Base-by-base conservation (phyloP, 2,888 invertebrate species). In the Scaptomyza tumidula region DNA sequence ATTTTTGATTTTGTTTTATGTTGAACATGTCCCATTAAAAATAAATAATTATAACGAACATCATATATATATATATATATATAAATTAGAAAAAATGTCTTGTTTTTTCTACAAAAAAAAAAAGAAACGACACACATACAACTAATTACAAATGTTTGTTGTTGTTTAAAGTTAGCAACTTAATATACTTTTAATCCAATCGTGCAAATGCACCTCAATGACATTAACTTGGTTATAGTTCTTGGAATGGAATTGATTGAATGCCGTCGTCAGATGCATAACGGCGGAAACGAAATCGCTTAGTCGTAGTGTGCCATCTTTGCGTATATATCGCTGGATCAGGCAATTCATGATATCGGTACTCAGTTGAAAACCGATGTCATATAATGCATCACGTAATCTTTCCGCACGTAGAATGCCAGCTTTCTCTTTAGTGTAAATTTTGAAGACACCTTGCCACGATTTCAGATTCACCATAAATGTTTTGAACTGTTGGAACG, bases 211-310 rank as follows among this genome's bases (percentile, higher is more conserved):
- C 80, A 97, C 93, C 93, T 97, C 97, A 70, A 97, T 94, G 74
- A 94, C 95, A 84, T 97, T 97, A 90, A 96, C 96, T 91, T 96
- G 95, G 61, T 96, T 93, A 35, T 96, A 95, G 91, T 96, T 96
- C 90, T 96, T 96, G 67, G 94, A 93, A 91, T 97, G 96, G 62
- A 89, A 90, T 46, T 94, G 93, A 96, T 97, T 96, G 91, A 98
- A 98, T 16, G 97, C 97, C 55, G 97, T 95, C 77, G 96, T 97
- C 67, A 98, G 93, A 90, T 97, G 97, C 85, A 98, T 93, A 83
- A 98, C 96, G 45, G 97, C 96, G 0, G 97, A 96, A 2, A 98
- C 97, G 90, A 98, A 98, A 91, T 98, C 98, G 10, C 98, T 98
- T 89, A 98, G 97, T 78, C 98, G 93, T 46, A 98, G 93, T 60